These are phyloP conservation scores for Xenus cinereus DNA, from an alignment of 2,113 vertebrate genomes.

Conservation along the genomic window DNA sequence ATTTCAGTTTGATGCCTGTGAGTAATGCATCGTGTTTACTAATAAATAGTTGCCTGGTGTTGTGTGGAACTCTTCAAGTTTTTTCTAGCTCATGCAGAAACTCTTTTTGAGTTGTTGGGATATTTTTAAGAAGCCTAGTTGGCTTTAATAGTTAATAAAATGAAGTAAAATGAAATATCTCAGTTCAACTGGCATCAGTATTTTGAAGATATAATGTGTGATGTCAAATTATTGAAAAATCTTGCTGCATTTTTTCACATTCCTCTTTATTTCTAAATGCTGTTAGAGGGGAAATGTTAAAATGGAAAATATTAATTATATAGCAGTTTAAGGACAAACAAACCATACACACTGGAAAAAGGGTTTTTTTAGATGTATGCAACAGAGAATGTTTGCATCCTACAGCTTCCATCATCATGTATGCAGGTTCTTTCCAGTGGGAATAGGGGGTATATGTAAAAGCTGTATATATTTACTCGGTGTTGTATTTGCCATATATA, in stretches of 20 bases:
- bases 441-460: not conserved
- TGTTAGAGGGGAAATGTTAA: not conserved
- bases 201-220: not conserved
- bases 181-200: not conserved
- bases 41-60: not conserved
- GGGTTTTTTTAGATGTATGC: not conserved
- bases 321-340: not conserved
- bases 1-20: not conserved
- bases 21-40: not conserved
- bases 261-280: not conserved
- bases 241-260: not conserved
- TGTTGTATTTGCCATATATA: not conserved
- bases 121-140: not conserved
- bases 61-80: rapidly evolving
- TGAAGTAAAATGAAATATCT: not conserved
- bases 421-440: not conserved
- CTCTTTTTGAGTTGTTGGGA: not conserved
- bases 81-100: not conserved
- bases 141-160: not conserved
- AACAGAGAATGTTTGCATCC: not conserved
- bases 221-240: not conserved
- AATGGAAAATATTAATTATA: not conserved
- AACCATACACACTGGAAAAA: not conserved
- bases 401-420: not conserved
- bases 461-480: not conserved